Evolutionary conservation across 2,113 vertebrate species (phyloP), one percentile per base, ranked within the genome.

Genomic region (Xenopus laevis): DNA sequence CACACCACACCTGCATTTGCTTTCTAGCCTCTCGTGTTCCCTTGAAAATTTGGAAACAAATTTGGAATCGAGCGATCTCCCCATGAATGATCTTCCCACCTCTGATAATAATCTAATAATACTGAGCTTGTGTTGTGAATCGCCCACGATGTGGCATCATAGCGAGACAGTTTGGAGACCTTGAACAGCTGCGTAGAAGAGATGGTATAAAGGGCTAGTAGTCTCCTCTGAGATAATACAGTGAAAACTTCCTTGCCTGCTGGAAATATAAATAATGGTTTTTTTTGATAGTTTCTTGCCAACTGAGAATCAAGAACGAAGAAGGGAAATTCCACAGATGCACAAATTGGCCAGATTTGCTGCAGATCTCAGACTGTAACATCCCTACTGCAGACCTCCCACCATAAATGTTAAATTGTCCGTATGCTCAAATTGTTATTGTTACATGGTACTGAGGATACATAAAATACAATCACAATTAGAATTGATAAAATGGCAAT

Each of bases 391-490:
- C 15, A 55, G 53, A 55, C 53, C 53, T 55, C 17, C 17, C 17
- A 55, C 16, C 53, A 55, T 60, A 60, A 60, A 60, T 60, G 58
- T 60, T 55, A 55, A 60, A 60, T 60, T 60, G 58, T 60, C 18
- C 58, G 20, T 60, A 60, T 60, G 58, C 18, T 60, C 58, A 21
- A 23, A 21, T 23, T 60, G 58, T 60, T 23, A 60, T 60, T 60
- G 58, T 27, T 23, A 21, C 21, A 60, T 23, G 13, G 13, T 12
- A 10, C 21, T 60, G 58, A 23, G 58, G 18, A 7, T 60, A 23
- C 27, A 60, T 10, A 60, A 60, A 60, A 60, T 23, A 60, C 58
- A 60, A 60, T 27, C 58, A 60, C 58, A 60, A 60, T 60, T 60
- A 60, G 18, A 23, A 60, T 21, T 60, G 10, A 60, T 21, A 27